These are phyloP conservation scores for Lepidurus packardi DNA, from an alignment of 1,140 invertebrate species.

Conservation along the genomic window DNA sequence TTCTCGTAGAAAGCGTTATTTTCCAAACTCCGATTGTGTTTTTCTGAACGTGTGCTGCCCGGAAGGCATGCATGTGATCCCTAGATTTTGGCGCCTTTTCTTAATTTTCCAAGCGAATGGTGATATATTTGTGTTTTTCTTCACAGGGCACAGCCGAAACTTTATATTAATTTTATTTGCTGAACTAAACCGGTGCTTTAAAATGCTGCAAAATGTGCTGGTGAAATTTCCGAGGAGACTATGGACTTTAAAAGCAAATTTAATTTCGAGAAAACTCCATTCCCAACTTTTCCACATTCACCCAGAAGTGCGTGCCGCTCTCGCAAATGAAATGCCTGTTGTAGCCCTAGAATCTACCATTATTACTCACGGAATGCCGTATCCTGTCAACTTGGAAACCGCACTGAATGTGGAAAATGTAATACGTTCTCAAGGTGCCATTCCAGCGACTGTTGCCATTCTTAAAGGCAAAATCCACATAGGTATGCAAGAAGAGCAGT, in stretches of 20 bases:
- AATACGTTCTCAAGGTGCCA: slow-evolving; percentile 67
- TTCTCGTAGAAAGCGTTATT: not conserved
- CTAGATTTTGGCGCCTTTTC: not conserved
- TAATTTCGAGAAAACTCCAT: slow-evolving; percentile 24
- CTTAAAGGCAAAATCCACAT: slow-evolving; percentile 76
- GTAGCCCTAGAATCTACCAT: slow-evolving; percentile 96
- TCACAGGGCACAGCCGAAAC: too few species aligned
- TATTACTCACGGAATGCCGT: slow-evolving; percentile 97
- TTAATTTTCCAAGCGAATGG: not conserved
- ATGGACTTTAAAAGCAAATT: not conserved
- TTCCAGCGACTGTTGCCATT: slow-evolving; percentile 91
- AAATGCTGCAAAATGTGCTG: not conserved
- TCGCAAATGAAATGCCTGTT: slow-evolving; percentile 58
- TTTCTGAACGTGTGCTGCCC: not conserved
- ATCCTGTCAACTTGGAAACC: slow-evolving; percentile 82
- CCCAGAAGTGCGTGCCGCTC: slow-evolving; percentile 54
- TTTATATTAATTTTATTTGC: not conserved
- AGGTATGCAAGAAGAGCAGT: slow-evolving; percentile 60
- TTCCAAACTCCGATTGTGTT: not conserved
- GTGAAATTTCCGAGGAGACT: not conserved
- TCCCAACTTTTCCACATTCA: slow-evolving; percentile 37
- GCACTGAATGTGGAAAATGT: slow-evolving; percentile 74
- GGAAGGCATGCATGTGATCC: not conserved
- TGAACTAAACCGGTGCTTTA: not conserved
- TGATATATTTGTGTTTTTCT: not conserved